Evolutionary conservation across 35 echinoderm and acorn worm genomes (phyloP), one percentile per base, ranked within the genome.

Genomic region (Ophiothrix spiculata): DNA sequence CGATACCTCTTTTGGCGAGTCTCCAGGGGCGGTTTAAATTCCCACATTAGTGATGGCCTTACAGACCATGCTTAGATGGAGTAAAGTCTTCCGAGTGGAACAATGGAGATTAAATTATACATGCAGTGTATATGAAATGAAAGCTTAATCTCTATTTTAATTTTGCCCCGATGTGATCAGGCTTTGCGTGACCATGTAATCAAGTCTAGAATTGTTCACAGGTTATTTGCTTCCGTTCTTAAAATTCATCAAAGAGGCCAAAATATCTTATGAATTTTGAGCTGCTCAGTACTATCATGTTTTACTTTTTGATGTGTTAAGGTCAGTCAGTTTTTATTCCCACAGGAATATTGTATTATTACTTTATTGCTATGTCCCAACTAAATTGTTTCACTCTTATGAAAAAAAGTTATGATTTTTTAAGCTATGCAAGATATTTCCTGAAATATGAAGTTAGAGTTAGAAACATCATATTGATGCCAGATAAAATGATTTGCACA

Each of bases 211-310:
- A 49, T 49, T 19, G 19, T 49, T n/a, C n/a, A n/a, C n/a, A n/a
- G n/a, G n/a, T n/a, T n/a, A n/a, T n/a, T n/a, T n/a, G n/a, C n/a
- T n/a, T n/a, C n/a, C n/a, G n/a, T n/a, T n/a, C n/a, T n/a, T n/a
- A n/a, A n/a, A n/a, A n/a, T n/a, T n/a, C n/a, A n/a, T n/a, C n/a
- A 54, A 69, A 12, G 29, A 69, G 60, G 60, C 23, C 60, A 69
- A 69, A 69, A 69, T 69, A 69, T 69, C 60, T 10, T n/a, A 69
- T 69, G 60, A 69, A 69, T 69, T 69, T 69, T 69, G 60, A 69
- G 60, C 25, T 69, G 23, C 23, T n/a, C 29, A 69, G n/a, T n/a
- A n/a, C n/a, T n/a, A n/a, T n/a, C 60, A 15, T 69, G 60, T 69
- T 69, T n/a, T 28, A 69, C 60, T 25, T 28, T n/a, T 69, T 19